phyloP scores from a whole-genome alignment of 2,113 vertebrate species.

The Tupaia chinensis region DNA sequence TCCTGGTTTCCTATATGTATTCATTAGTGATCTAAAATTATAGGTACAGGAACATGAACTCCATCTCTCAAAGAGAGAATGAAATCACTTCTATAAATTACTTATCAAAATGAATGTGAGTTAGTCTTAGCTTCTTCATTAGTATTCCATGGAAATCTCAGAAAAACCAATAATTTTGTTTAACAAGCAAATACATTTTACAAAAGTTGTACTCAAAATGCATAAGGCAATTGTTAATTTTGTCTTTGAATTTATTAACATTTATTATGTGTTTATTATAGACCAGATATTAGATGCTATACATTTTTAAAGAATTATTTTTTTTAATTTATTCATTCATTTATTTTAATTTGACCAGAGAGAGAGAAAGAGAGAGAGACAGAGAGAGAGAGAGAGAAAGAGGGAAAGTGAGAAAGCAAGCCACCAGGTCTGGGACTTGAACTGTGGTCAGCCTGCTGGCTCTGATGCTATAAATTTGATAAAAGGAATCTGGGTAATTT shows the following conservation, averaged over 20 bases:
- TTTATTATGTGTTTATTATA: conserved; percentile 21
- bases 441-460: no score
- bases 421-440: no score
- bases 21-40: conserved; percentile 14
- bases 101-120: conserved; percentile 31
- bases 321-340: no score
- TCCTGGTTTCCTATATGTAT: conserved; percentile 10
- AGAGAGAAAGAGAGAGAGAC: no score
- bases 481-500: neutral
- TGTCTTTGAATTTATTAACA: conserved; percentile 40
- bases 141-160: conserved; percentile 22
- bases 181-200: neutral
- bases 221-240: conserved; percentile 26
- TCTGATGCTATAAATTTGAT: neutral
- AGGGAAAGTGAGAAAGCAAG: no score
- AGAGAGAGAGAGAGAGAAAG: no score
- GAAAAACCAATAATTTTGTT: conserved; percentile 51
- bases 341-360: no score
- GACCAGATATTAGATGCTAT: neutral
- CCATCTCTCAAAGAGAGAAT: conserved; percentile 5
- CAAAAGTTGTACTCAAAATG: conserved; percentile 36
- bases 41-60: conserved; percentile 10
- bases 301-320: neutral
- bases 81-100: conserved; percentile 52
- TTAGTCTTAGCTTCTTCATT: conserved; percentile 26